Conservation (phyloP, 2,113 vertebrate genomes). For the Colistium nudipinnis region DNA sequence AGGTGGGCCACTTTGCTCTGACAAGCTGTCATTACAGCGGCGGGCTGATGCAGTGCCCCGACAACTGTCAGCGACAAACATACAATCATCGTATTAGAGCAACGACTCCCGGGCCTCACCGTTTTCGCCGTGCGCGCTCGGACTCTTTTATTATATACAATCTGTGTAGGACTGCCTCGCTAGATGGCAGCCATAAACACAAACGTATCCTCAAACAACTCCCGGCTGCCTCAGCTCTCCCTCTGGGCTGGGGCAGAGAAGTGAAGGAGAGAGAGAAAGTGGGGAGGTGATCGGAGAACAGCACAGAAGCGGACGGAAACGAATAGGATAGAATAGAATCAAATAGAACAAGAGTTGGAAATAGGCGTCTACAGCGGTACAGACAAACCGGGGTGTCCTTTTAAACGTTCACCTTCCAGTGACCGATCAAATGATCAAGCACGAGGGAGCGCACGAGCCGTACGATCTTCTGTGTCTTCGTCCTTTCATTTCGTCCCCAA, state of each 20-base stretch:
- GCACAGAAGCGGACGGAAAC: too few relatives aligned
- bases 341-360: neutral
- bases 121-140: slow-evolving; percentile 11
- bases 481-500: too few relatives aligned
- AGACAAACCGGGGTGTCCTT: too few relatives aligned
- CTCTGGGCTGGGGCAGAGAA: neutral
- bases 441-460: too few relatives aligned
- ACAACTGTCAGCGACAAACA: slow-evolving; percentile 92
- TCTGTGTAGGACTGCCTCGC: slow-evolving; percentile 46
- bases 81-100: slow-evolving; percentile 99
- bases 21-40: slow-evolving; percentile 97
- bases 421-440: too few relatives aligned
- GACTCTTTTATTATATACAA: slow-evolving; percentile 64
- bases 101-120: slow-evolving; percentile 61
- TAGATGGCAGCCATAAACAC: slow-evolving; percentile 60
- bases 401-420: too few relatives aligned
- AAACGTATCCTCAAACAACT: slow-evolving; percentile 61
- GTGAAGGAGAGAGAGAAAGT: neutral
- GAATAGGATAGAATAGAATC: slow-evolving; percentile 2
- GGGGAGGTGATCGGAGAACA: neutral
- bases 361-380: neutral
- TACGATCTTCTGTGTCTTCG: too few relatives aligned
- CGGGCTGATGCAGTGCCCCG: slow-evolving; percentile 92
- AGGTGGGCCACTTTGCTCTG: slow-evolving; percentile 72
- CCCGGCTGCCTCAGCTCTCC: slow-evolving; percentile 34